A percentile compares a stretch with the other conserved stretches of the same genome.
These are phyloP conservation scores for Sorex fumeus DNA, from an alignment of 2,113 vertebrate species.

Conservation along the genomic window DNA sequence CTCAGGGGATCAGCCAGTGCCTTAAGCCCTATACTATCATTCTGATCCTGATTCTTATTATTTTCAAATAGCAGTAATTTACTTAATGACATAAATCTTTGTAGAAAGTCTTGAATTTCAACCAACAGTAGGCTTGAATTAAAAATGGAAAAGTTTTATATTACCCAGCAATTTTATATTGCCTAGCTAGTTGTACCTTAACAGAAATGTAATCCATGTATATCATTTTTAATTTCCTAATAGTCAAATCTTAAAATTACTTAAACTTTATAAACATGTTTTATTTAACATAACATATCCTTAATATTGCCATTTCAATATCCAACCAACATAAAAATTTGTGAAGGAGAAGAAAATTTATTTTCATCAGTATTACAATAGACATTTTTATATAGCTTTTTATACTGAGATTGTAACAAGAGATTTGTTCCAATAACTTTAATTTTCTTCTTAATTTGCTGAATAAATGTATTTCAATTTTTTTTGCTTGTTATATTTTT, in stretches of 20 bases:
- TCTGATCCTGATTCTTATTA: background rate
- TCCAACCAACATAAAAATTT: background rate
- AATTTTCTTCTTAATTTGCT: background rate
- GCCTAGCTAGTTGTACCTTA: no score
- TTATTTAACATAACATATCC: background rate
- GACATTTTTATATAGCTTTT: background rate
- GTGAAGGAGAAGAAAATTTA: background rate
- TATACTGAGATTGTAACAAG: background rate
- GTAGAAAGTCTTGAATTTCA: slow-evolving; percentile 38
- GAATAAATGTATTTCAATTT: background rate
- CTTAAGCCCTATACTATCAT: no score
- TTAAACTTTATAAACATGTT: background rate
- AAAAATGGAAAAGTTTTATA: slow-evolving; percentile 38
- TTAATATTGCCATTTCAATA: slow-evolving; percentile 29
- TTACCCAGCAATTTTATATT: background rate
- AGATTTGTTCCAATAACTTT: background rate
- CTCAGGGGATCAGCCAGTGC: no score
- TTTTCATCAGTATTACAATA: background rate
- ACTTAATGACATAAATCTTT: background rate
- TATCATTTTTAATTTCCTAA: slow-evolving; percentile 2
- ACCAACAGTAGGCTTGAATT: slow-evolving; percentile 24
- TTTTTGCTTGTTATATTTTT: no score
- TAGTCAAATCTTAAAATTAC: slow-evolving; percentile 39
- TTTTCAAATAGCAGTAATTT: slow-evolving; percentile 1
- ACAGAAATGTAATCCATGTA: slow-evolving; percentile 5